Base-by-base conservation (phyloP, 2,113 vertebrate species). In the Dromaius novaehollandiae region DNA sequence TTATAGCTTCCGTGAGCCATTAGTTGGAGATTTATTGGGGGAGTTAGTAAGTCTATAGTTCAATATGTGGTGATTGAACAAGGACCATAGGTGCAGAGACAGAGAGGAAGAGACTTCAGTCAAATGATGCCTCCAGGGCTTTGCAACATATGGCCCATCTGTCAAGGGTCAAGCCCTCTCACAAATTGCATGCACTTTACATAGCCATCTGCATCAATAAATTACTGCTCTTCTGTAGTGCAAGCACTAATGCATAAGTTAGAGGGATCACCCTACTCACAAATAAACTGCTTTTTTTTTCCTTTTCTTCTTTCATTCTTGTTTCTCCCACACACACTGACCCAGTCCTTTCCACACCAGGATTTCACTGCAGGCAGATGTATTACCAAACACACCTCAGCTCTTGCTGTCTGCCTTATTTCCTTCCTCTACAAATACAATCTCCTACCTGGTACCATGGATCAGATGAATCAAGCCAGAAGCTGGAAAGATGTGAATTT, bases 111-210 rank as follows among this genome's bases (percentile, higher is more conserved):
- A 98, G 96, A 97, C 97, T 96, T 91, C 94, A 98, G 98, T 98
- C 96, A 98, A 98, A 98, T 96, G 95, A 98, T 92, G 96, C 98
- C 98, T 97, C 97, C 90, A 93, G 98, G 97, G 98, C 96, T 98
- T 98, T 98, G 98, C 98, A 97, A 97, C 98, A 99, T 99, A 99
- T 98, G 98, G 98, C 96, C 96, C 98, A 97, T 97, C 96, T 98
- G 99, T 98, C 98, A 99, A 97, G 98, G 99, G 99, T 99, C 99
- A 99, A 98, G 98, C 98, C 98, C 98, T 97, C 98, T 98, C 98
- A 98, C 98, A 98, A 98, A 98, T 98, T 98, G 98, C 98, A 99
- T 98, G 98, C 98, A 99, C 98, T 99, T 96, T 97, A 97, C 98
- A 98, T 98, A 98, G 97, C 98, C 98, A 98, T 98, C 98, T 98